phyloP scores from a whole-genome alignment of 2,113 vertebrate genomes.

The Trachemys scripta region DNA sequence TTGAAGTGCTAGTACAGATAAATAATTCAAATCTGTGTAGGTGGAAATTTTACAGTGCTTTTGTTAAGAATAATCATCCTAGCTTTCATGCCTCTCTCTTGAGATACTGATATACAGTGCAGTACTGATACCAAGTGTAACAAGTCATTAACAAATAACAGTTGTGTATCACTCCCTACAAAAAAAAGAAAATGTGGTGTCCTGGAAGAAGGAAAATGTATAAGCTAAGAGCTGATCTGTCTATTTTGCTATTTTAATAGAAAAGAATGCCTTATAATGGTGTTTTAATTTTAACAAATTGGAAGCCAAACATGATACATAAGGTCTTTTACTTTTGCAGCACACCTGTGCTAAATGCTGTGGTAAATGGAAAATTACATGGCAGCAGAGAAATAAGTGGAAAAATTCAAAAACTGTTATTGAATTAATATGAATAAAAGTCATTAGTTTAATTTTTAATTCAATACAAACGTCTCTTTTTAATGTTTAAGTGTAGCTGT shows the following conservation, averaged over 20 bases:
- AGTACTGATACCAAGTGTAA: not conserved
- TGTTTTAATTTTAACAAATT: not conserved
- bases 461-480: not conserved
- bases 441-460: not conserved
- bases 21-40: not conserved
- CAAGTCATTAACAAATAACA: not conserved
- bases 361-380: not conserved
- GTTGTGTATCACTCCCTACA: slow-evolving; percentile 4
- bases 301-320: not conserved
- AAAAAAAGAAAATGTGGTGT: not conserved
- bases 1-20: slow-evolving; percentile 14
- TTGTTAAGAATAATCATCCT: not conserved
- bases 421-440: not conserved
- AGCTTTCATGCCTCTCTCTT: not conserved
- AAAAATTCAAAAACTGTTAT: not conserved
- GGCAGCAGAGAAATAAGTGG: not conserved
- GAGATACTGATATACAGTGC: not conserved
- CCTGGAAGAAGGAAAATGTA: slow-evolving; percentile 21
- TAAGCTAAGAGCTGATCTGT: not conserved
- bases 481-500: fast-evolving
- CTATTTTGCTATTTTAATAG: not conserved
- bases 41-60: not conserved
- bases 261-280: not conserved
- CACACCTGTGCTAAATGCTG: not conserved
- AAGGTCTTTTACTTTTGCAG: not conserved